phyloP scores from a whole-genome alignment of 2,797 vertebrate species.

The Dermochelys coriacea region DNA sequence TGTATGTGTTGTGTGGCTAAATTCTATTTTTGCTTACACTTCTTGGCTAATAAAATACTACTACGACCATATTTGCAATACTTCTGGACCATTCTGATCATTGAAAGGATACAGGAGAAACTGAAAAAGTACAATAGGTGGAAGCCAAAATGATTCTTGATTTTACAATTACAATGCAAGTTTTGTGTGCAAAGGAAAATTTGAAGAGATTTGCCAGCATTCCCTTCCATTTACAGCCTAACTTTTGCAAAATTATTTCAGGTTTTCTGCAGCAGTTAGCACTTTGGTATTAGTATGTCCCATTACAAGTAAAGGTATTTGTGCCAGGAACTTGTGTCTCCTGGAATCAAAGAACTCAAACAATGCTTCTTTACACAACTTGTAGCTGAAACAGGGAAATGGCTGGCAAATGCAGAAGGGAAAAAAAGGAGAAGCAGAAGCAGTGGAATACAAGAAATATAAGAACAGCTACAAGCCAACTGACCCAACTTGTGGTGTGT shows the following conservation, averaged over 20 bases:
- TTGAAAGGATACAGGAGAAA: not conserved
- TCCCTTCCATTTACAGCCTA: not conserved
- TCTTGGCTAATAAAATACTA: not conserved
- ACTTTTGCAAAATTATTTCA: not conserved
- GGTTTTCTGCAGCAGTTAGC: not conserved
- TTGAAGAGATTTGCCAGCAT: not conserved
- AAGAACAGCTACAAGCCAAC: not conserved
- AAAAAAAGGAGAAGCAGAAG: not conserved
- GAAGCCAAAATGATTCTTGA: not conserved
- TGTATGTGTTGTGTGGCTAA: not conserved
- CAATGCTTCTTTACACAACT: not conserved
- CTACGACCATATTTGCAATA: not conserved
- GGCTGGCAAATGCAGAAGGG: not conserved
- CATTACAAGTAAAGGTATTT: not conserved
- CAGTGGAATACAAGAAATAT: not conserved
- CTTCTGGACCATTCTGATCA: not conserved
- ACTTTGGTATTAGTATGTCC: not conserved
- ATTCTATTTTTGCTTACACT: not conserved
- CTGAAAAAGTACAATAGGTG: not conserved
- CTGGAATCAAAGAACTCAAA: not conserved
- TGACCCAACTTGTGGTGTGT: fast-evolving
- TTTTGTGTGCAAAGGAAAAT: not conserved
- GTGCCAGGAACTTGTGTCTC: not conserved
- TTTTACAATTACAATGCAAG: not conserved
- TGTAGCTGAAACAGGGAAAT: not conserved